Evolutionary conservation across 2,113 vertebrate genomes (phyloP).

Genomic region (Maccullochella peelii): DNA sequence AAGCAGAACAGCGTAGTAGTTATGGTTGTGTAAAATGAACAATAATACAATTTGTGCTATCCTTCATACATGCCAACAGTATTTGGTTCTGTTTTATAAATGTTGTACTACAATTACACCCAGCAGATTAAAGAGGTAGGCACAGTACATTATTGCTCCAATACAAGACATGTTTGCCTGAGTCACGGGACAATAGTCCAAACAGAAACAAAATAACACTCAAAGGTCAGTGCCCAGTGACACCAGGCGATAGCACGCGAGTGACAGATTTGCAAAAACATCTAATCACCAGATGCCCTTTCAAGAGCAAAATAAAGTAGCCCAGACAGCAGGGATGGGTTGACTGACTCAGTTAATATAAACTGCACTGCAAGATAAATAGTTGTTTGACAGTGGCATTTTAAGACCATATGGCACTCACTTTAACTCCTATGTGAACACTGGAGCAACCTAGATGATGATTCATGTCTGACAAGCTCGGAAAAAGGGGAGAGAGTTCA

Average conservation of each 20-base stretch:
- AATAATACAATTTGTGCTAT: neutral
- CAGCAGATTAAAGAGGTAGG: neutral
- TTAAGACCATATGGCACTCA: neutral
- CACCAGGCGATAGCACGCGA: constrained; percentile 1
- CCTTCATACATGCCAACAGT: neutral
- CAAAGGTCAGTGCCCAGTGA: constrained; percentile 63
- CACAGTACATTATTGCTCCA: neutral
- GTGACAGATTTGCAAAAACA: constrained; percentile 35
- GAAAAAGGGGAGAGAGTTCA: neutral
- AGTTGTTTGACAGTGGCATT: constrained; percentile 35
- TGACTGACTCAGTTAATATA: constrained; percentile 17
- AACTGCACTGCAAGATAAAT: constrained; percentile 43
- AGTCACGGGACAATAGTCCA: constrained; percentile 4
- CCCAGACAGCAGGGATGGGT: constrained; percentile 9
- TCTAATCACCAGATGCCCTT: constrained; percentile 67
- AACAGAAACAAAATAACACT: constrained; percentile 31
- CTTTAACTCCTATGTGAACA: neutral
- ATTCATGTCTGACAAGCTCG: neutral
- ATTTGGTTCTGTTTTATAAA: neutral
- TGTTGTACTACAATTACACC: neutral
- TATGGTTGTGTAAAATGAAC: neutral
- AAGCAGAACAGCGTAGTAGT: neutral
- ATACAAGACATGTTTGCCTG: neutral
- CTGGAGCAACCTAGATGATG: neutral
- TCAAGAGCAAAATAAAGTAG: constrained; percentile 43